A percentile compares a stretch with the other conserved stretches of the same genome.
Conservation (phyloP, 1,140 invertebrate species). For the Ectropis grisescens region DNA sequence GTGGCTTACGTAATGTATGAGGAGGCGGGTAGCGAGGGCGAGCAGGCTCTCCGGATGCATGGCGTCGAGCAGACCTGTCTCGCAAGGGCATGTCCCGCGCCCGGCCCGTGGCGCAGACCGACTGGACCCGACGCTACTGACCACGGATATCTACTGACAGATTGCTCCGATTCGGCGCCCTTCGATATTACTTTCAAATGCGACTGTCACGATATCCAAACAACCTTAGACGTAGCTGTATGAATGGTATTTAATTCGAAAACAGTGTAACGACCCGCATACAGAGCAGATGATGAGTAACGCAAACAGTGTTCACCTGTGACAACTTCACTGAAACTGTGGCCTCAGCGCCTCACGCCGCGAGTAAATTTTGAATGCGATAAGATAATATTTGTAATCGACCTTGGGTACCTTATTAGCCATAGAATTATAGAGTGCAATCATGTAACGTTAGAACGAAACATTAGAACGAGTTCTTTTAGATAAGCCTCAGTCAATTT, state of each 20-base stretch:
- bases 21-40: conserved; percentile 8
- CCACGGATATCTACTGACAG: not conserved
- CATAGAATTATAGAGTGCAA: not conserved
- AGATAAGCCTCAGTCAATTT: too few relatives aligned
- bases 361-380: conserved; percentile 19
- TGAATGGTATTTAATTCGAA: conserved; percentile 4
- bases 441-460: not conserved
- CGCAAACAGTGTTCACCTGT: conserved; percentile 27
- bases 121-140: conserved; percentile 3
- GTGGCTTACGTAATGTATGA: conserved; percentile 14
- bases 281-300: conserved; percentile 10
- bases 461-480: too few relatives aligned
- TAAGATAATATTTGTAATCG: conserved; percentile 29
- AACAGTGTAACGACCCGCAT: conserved; percentile 1
- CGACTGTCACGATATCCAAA: conserved; percentile 14
- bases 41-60: conserved; percentile 23
- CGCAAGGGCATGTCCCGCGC: conserved; percentile 20
- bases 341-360: conserved; percentile 18
- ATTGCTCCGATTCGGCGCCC: too few relatives aligned
- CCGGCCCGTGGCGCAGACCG: conserved; percentile 1
- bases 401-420: conserved; percentile 7
- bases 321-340: conserved; percentile 26
- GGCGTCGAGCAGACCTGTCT: conserved; percentile 10
- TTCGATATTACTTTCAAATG: conserved; percentile 13
- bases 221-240: too few relatives aligned